Evolutionary conservation across 2,797 vertebrate species (phyloP), one percentile per base, ranked within the genome.

Genomic region (Microctenopoma stevenorrisi): DNA sequence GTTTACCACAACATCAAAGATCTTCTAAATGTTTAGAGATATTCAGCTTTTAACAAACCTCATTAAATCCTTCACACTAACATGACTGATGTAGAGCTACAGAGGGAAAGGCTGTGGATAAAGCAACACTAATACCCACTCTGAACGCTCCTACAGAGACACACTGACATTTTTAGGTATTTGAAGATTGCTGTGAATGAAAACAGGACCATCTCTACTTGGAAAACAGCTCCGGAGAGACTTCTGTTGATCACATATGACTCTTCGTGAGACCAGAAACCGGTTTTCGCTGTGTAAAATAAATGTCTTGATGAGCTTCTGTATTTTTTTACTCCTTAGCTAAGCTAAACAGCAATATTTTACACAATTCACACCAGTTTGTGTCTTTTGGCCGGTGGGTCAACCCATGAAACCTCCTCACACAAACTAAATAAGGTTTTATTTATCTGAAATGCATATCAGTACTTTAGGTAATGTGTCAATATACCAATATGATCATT

Each of bases 81-180:
- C 15, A 11, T 12, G 38, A 30, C 6, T 28, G 1, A 72, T 38
- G 46, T 1, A 0, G 35, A 68, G 48, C 14, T 12, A 4, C 47
- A 53, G 40, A 49, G 48, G 22, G 25, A 51, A 65, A 14, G 9
- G 54, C n/a, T 53, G 61, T 15, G 46, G 63, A 60, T 60, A 15
- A 51, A 61, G 60, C 46, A 40, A 63, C 70, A 54, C 11, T 18
- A 28, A 30, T 6, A 42, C 25, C 18, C 37, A 51, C 55, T 51
- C 38, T 57, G 40, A 62, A 71, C 38, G 44, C 48, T 70, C 71
- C 44, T 48, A 4, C 74, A 72, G 61, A 77, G 65, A 76, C 59
- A 74, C 18, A 2, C 68, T 83, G 84, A 76, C 78, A 78, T 81
- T 71, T 55, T 52, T 18, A 78, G 55, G 71, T 68, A 74, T 70